These are phyloP conservation scores for Druon quercuslanigerum DNA, from an alignment of 1,140 invertebrate species.

Conservation along the genomic window DNA sequence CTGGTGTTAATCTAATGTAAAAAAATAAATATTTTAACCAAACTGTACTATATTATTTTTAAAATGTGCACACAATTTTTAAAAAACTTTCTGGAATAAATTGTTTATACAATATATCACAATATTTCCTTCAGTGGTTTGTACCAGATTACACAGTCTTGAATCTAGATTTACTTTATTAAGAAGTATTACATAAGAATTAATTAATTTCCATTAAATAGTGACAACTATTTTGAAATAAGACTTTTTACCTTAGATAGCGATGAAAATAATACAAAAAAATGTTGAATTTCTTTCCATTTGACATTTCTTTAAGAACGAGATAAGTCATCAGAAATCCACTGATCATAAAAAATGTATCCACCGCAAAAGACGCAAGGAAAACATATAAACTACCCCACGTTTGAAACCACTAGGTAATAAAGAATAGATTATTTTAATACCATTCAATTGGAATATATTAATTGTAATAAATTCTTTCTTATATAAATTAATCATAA, in stretches of 20 bases:
- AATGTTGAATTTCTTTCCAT: conserved; percentile 62
- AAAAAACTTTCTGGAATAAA: too few relatives aligned
- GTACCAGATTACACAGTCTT: too few relatives aligned
- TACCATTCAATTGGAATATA: neutral
- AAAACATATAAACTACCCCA: conserved; percentile 60
- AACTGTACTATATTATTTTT: neutral
- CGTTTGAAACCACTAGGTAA: conserved; percentile 47
- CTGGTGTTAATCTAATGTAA: conserved; percentile 72
- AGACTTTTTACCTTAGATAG: conserved; percentile 59
- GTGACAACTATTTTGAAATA: neutral
- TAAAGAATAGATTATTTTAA: conserved; percentile 5
- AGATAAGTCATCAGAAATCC: conserved; percentile 79
- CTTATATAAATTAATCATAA: neutral
- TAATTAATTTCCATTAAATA: too few relatives aligned
- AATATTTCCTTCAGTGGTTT: too few relatives aligned
- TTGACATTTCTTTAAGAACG: conserved; percentile 72
- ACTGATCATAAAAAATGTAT: conserved; percentile 78
- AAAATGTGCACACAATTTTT: too few relatives aligned
- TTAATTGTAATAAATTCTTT: neutral
- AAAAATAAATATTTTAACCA: neutral
- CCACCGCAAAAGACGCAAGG: conserved; percentile 71
- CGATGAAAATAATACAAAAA: conserved; percentile 65
- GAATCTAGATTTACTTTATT: too few relatives aligned
- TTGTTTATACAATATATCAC: too few relatives aligned
- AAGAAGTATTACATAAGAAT: too few relatives aligned